phyloP scores from a whole-genome alignment of 2,797 vertebrate species.

The Botia kubotai region DNA sequence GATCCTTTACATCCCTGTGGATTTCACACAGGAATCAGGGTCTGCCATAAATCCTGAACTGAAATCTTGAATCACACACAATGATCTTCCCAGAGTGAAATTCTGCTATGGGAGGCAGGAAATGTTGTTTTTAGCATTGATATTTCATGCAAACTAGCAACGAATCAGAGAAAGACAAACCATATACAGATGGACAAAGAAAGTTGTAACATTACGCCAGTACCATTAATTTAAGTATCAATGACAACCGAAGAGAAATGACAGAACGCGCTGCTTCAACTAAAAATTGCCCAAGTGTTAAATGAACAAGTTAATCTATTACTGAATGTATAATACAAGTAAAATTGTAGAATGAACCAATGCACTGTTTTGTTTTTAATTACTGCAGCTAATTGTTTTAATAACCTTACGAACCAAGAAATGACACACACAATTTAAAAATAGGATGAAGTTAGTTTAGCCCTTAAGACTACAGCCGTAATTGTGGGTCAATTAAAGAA shows the following conservation, averaged over 20 bases:
- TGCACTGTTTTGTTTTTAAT: no score
- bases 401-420: no score
- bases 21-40: conserved; percentile 67
- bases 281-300: no score
- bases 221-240: not conserved
- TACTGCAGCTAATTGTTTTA: no score
- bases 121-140: conserved; percentile 44
- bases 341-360: no score
- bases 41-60: conserved; percentile 60
- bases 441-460: no score
- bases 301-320: no score
- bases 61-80: conserved; percentile 63
- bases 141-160: conserved; percentile 38
- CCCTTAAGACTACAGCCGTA: no score
- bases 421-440: no score
- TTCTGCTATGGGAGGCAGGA: conserved; percentile 37
- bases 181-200: conserved; percentile 46
- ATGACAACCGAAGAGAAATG: not conserved
- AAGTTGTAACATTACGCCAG: no score
- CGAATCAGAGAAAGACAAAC: conserved; percentile 31
- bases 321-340: no score
- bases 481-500: no score
- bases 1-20: conserved; percentile 66
- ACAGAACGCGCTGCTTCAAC: not conserved
- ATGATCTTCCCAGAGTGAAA: conserved; percentile 45